A percentile compares a stretch with the other conserved stretches of the same genome.
Conservation (phyloP, 2,797 vertebrate genomes). For the Tapirus indicus region DNA sequence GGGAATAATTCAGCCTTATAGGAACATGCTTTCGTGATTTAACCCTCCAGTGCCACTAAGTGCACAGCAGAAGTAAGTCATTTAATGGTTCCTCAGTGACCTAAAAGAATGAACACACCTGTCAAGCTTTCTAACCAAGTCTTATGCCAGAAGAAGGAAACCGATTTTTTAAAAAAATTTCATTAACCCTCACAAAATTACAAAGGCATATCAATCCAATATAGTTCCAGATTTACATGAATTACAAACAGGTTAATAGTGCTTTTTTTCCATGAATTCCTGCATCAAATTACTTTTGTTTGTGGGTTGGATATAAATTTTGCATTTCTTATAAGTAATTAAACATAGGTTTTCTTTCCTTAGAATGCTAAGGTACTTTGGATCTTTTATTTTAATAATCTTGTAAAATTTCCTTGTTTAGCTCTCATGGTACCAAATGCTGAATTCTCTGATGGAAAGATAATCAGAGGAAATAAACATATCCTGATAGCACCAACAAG, state of each 20-base stretch:
- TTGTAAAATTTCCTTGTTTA: not conserved
- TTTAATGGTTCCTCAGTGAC: not conserved
- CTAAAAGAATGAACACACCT: not conserved
- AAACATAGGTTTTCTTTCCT: not conserved
- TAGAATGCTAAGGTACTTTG: not conserved
- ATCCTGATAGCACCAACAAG: not conserved
- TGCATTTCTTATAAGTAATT: conserved; percentile 8
- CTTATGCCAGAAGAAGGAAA: not conserved
- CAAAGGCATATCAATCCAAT: not conserved
- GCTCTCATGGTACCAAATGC: not conserved
- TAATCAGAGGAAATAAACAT: not conserved
- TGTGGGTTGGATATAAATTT: not conserved
- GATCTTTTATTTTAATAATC: conserved; percentile 1
- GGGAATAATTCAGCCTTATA: not conserved
- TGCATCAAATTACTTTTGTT: not conserved
- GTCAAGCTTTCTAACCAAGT: not conserved
- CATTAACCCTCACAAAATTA: not conserved
- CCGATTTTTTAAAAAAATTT: not conserved
- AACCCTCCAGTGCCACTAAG: not conserved
- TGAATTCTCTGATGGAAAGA: conserved; percentile 3
- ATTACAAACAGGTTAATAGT: not conserved
- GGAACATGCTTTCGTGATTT: not conserved
- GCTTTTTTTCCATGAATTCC: not conserved
- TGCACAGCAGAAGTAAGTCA: not conserved
- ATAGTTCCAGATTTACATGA: not conserved